Evolutionary conservation across 2,797 vertebrate species (phyloP).

Genomic region (Alosa sapidissima): DNA sequence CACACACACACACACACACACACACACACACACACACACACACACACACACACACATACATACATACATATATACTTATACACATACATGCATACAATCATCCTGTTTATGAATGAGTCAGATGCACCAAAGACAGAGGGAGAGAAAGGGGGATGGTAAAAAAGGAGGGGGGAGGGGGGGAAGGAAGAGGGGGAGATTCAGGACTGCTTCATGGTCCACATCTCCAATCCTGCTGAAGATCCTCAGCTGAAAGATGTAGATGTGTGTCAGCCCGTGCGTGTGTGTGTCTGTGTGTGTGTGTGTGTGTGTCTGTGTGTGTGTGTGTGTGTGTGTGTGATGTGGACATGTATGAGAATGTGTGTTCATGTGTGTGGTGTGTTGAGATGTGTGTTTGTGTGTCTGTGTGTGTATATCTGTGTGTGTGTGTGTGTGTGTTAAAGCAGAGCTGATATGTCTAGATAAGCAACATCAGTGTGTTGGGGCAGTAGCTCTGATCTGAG

Average conservation of each 20-base stretch:
- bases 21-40: background rate
- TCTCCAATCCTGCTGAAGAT: background rate
- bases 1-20: background rate
- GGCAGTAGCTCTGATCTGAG: background rate
- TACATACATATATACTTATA: background rate
- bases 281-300: constrained; percentile 3
- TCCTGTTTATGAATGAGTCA: background rate
- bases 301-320: background rate
- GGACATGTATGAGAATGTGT: background rate
- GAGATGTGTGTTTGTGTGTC: background rate
- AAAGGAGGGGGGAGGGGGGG: background rate
- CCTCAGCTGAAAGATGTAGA: background rate
- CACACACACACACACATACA: background rate
- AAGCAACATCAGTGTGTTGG: background rate
- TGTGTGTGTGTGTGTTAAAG: background rate
- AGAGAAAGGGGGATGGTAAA: background rate
- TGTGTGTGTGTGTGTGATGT: background rate
- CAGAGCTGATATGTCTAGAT: background rate
- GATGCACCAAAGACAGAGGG: background rate
- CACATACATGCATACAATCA: background rate
- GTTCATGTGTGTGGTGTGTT: background rate
- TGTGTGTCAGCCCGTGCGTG: background rate
- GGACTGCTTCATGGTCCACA: background rate
- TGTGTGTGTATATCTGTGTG: background rate
- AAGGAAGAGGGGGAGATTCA: background rate